phyloP scores from a whole-genome alignment of 1,140 invertebrate genomes.

The Rhyacophila brunnea region DNA sequence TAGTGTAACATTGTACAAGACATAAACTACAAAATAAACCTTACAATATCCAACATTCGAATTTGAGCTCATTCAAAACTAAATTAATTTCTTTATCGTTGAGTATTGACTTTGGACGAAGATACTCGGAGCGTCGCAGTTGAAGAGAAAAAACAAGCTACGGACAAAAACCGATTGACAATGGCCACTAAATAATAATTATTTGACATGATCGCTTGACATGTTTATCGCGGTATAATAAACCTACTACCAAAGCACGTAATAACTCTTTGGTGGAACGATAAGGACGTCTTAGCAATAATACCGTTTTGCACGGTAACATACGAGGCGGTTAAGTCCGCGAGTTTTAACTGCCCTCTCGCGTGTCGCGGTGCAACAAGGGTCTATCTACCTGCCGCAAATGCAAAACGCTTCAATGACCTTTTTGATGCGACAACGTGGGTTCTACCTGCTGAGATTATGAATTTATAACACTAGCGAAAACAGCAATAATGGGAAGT shows the following conservation, averaged over 20 bases:
- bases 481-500: no score
- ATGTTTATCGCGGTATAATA: conserved; percentile 30
- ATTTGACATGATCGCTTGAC: conserved; percentile 1
- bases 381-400: no score
- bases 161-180: conserved; percentile 24
- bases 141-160: conserved; percentile 14
- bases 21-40: no score
- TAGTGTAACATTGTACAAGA: no score
- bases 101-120: no score
- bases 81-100: no score
- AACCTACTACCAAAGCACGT: conserved; percentile 20
- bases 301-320: conserved; percentile 24
- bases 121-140: not conserved
- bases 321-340: conserved; percentile 16
- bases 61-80: no score
- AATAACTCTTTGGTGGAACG: conserved; percentile 24
- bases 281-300: conserved; percentile 29
- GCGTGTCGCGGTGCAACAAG: conserved; percentile 8
- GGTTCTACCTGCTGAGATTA: no score
- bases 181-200: conserved; percentile 8
- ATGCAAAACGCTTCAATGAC: no score
- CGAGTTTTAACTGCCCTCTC: conserved; percentile 24
- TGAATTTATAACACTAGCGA: no score
- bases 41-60: no score
- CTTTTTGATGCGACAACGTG: no score